These are phyloP conservation scores for Melozone crissalis DNA, from an alignment of 2,113 vertebrate species.

Conservation along the genomic window DNA sequence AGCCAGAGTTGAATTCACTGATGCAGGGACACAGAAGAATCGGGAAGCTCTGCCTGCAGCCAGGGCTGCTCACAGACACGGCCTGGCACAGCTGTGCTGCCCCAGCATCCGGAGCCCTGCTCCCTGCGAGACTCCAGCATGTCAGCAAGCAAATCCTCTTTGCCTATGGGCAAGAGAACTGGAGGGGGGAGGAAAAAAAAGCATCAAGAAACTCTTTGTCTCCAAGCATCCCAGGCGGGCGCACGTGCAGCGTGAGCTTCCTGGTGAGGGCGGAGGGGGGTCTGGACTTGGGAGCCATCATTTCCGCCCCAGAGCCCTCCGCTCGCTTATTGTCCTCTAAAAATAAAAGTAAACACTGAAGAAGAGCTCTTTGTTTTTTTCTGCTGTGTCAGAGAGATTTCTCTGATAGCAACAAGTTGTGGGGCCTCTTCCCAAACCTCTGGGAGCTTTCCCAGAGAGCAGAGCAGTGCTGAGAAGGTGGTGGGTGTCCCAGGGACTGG, in stretches of 20 bases:
- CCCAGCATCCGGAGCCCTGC: background rate
- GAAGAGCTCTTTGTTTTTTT: background rate
- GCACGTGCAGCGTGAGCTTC: constrained; percentile 39
- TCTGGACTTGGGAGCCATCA: background rate
- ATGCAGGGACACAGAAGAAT: background rate
- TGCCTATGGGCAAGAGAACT: constrained; percentile 34
- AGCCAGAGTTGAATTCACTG: accelerated
- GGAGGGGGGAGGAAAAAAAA: background rate
- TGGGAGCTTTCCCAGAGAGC: background rate
- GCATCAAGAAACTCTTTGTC: constrained; percentile 66
- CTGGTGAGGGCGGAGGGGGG: background rate
- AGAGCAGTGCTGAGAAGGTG: background rate
- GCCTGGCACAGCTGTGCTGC: background rate
- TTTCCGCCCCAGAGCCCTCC: background rate
- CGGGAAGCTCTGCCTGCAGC: accelerated
- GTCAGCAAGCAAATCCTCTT: constrained; percentile 13
- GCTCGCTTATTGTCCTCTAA: constrained; percentile 7
- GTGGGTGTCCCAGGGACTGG: background rate
- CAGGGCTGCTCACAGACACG: background rate
- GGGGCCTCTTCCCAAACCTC: background rate
- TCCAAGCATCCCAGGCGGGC: background rate
- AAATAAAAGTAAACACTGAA: constrained; percentile 38
- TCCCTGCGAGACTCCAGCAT: background rate
- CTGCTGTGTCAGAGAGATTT: background rate
- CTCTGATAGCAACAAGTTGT: background rate